Evolutionary conservation across 2,113 vertebrate species (phyloP), one percentile per base, ranked within the genome.

Genomic region (Oryzias curvinotus): DNA sequence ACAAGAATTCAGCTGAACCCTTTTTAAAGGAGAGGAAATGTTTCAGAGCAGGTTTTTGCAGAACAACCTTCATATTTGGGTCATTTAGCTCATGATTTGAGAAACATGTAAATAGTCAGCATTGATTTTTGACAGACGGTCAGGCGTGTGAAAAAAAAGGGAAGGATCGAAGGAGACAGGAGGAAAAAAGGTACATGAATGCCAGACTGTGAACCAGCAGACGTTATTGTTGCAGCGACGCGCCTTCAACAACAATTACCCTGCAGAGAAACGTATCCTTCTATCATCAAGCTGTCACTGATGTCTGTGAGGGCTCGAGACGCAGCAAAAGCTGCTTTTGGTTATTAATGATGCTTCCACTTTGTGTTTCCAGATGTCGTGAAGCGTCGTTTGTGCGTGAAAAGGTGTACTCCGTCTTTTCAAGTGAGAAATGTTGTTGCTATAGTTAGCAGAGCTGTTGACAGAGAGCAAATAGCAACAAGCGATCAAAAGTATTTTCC

Each of bases 161-260:
- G 68, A 36, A 3, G 44, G 68, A 59, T 58, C 62, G 79, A 52
- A 73, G 74, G 65, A 52, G 69, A 57, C 48, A 62, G 80, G 78
- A 63, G 81, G 68, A 73, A 49, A 65, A 78, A 26, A 82, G 80
- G 84, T 87, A 81, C 83, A 88, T 84, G 77, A 88, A 80, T 71
- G 52, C 71, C 84, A 87, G 82, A 69, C 66, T 15, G 61, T 67
- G 69, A 77, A 54, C 68, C 43, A 21, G 64, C 52, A 77, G 77
- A 81, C 73, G 42, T 52, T 53, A 78, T 72, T 77, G 81, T 78
- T 69, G 61, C 7, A 13, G 7, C 18, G 52, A 50, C 28, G 14
- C 57, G 58, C 47, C 71, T 75, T 61, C 44, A 57, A 55, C 44
- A 47, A 68, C 62, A 52, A 14, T 5, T 36, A 46, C 16, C 60